Percentiles rank a stretch among this genome's conserved stretches.
These are phyloP conservation scores for Mastigias papua DNA, from an alignment of 30 jellyfish, hydroid and myxozoan genomes.

Conservation along the genomic window DNA sequence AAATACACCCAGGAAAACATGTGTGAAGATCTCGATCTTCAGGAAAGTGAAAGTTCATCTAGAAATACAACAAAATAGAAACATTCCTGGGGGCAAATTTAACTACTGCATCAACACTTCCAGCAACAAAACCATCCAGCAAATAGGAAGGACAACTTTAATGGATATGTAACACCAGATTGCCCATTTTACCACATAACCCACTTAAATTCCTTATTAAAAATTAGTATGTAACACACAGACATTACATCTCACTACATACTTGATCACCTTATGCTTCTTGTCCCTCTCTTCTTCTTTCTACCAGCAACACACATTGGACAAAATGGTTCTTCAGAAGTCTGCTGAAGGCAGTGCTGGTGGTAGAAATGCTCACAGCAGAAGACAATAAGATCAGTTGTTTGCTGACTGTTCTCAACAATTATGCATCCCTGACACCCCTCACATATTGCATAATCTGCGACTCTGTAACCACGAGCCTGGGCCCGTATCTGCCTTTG, in stretches of 20 bases:
- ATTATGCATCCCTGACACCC: slow-evolving; percentile 83
- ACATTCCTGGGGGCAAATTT: too few species aligned
- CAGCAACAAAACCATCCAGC: too few species aligned
- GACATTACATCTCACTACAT: too few species aligned
- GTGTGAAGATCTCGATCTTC: too few species aligned
- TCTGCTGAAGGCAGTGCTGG: slow-evolving; percentile 84
- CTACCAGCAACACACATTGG: slow-evolving; percentile 74
- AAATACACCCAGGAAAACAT: too few species aligned
- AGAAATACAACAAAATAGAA: too few species aligned
- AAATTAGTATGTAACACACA: too few species aligned
- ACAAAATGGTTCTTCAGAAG: slow-evolving; percentile 77
- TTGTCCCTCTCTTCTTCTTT: slow-evolving; percentile 46
- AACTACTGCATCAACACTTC: too few species aligned
- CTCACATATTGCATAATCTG: slow-evolving; percentile 83
- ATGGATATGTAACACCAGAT: too few species aligned
- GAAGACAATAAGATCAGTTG: slow-evolving; percentile 66
- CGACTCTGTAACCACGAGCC: slow-evolving; percentile 75
- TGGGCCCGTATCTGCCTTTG: slow-evolving; percentile 85
- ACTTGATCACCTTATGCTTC: slow-evolving; percentile 8
- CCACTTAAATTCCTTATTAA: neutral
- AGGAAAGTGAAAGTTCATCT: too few species aligned
- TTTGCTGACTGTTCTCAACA: slow-evolving; percentile 86
- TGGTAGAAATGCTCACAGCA: slow-evolving; percentile 86
- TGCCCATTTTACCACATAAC: too few species aligned
- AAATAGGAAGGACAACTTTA: too few species aligned